Evolutionary conservation across 2,888 invertebrate genomes (phyloP), one percentile per base, ranked within the genome.

Genomic region (Ennomos fuscantarius): DNA sequence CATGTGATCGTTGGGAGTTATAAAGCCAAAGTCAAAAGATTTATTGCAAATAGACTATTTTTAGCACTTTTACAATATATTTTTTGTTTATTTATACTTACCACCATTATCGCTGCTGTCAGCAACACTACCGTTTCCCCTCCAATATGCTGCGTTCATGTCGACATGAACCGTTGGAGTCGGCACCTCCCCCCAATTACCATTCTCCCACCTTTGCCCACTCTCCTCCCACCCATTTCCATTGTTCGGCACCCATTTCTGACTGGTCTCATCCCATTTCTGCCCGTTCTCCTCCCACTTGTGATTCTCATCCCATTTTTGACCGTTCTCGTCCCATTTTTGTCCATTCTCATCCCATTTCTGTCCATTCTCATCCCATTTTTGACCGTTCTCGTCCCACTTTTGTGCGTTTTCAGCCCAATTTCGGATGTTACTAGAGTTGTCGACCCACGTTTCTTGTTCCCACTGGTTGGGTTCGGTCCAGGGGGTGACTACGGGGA

Each of bases 21-120:
- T n/a, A n/a, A n/a, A n/a, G n/a, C n/a, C n/a, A n/a, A n/a, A n/a
- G n/a, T n/a, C n/a, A n/a, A n/a, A n/a, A n/a, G n/a, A n/a, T n/a
- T n/a, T n/a, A n/a, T n/a, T n/a, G n/a, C n/a, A n/a, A n/a, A n/a
- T n/a, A n/a, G n/a, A n/a, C n/a, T n/a, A n/a, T n/a, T n/a, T n/a
- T 24, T 24, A 3, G 24, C 2, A 1, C 24, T 24, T 1, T 3
- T 24, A 24, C 24, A 24, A 24, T 24, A 6, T 24, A 0, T 6
- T 3, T 24, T 6, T 24, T 6, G 5, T 1, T n/a, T 24, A 24
- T 24, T 6, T 6, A 24, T 24, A 56, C 73, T 67, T 12, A 92
- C 92, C 92, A 68, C 92, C 92, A 70, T 93, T 92, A 67, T 93
- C 93, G 54, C 93, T 93, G 72, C 90, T 91, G 35, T 89, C 92